phyloP scores from a whole-genome alignment of 2,113 vertebrate genomes.

The Lasiurus borealis region DNA sequence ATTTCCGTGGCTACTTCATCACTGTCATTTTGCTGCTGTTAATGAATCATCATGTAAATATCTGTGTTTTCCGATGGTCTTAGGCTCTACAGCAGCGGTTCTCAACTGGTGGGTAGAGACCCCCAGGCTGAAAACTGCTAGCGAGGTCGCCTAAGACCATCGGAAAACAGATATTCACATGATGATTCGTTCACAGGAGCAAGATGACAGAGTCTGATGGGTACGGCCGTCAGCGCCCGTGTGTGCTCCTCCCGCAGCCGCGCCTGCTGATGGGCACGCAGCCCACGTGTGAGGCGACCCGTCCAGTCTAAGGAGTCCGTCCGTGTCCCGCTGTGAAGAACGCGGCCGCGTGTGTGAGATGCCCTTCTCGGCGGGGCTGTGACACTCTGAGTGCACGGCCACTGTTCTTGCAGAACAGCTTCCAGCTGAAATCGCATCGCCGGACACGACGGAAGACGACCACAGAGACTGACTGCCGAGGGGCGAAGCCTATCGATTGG shows the following conservation, averaged over 20 bases:
- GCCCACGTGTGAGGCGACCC: neutral
- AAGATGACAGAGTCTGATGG: too few relatives aligned
- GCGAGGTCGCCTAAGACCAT: too few relatives aligned
- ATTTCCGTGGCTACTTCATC: too few relatives aligned
- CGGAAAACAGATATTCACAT: too few relatives aligned
- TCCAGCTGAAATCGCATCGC: conserved; percentile 1
- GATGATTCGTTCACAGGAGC: too few relatives aligned
- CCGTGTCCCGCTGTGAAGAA: conserved; percentile 15
- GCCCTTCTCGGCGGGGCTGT: neutral
- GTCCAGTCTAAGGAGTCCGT: neutral
- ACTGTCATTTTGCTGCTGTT: too few relatives aligned
- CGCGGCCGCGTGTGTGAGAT: neutral
- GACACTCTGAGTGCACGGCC: conserved; percentile 53
- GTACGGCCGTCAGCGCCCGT: neutral
- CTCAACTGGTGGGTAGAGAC: too few relatives aligned
- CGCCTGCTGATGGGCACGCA: neutral
- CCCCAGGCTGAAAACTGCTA: too few relatives aligned
- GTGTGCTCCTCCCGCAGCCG: neutral
- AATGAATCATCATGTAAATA: too few relatives aligned
- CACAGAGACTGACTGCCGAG: neutral
- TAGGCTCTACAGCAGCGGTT: too few relatives aligned
- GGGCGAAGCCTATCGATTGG: neutral
- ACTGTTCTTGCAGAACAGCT: conserved; percentile 20
- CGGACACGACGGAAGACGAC: neutral
- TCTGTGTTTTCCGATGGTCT: too few relatives aligned